Base-by-base conservation (phyloP, 2,888 invertebrate genomes). In the Drosophila dives region DNA sequence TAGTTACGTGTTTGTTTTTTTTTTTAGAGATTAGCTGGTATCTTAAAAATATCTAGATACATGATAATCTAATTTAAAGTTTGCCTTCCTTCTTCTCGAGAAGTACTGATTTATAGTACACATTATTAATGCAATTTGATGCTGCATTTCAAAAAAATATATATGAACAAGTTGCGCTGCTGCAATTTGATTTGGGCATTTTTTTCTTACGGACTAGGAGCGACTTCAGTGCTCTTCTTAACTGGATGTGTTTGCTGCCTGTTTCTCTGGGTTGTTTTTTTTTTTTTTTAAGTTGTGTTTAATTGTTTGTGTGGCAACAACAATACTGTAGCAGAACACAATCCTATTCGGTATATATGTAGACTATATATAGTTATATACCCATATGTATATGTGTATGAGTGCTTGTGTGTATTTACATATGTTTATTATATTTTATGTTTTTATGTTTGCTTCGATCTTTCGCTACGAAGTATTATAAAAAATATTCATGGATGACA, bases 21-120 rank as follows among this genome's bases (percentile, higher is more conserved):
- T 36, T 7, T 17, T 45, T 15, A 48, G 71, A 83, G 74, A 72
- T 77, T 83, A 83, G 61, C 66, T 77, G 79, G 54, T 84, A 80
- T 32, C 82, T 84, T 85, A 86, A 56, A 58, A 49, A 65, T 73
- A 70, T 75, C 59, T 83, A 73, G 59, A 58, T 83, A 75, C 65
- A 76, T 53, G 36, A 42, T 75, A 74, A 42, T 72, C 74, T 86
- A 72, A 54, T 58, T 72, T 65, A 63, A 69, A 73, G 62, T 53
- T 66, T 79, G 71, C 75, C 67, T 70, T 79, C 73, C 67, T 76
- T 64, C 3, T 15, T 20, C 45, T 12, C 45, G 45, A 58, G 59
- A 79, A 73, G 76, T 72, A 64, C 62, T 33, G 45, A 26, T 45
- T 56, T 56, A 56, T 76, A 55, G 58, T 61, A 66, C 62, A 55